Evolutionary conservation across 2,113 vertebrate genomes (phyloP).

Genomic region (Plectropomus leopardus): DNA sequence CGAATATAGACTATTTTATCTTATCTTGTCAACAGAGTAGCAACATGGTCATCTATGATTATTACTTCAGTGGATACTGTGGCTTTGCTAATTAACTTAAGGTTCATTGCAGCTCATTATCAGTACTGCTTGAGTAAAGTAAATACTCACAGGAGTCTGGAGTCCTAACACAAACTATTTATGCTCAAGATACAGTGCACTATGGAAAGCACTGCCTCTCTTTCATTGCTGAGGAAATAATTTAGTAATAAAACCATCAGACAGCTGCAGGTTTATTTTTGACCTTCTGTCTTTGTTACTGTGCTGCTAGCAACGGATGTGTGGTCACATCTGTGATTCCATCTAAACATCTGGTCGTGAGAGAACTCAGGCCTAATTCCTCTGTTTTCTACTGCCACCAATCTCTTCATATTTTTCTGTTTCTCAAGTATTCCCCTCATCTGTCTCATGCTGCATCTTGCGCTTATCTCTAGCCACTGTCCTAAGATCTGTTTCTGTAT

Average conservation of each 20-base stretch:
- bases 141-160: not conserved
- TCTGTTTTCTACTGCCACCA: not conserved
- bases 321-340: constrained; percentile 64
- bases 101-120: not conserved
- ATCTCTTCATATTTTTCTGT: constrained; percentile 3
- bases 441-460: not conserved
- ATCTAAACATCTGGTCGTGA: constrained; percentile 58
- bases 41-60: not conserved
- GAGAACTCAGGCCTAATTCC: constrained; percentile 2
- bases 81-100: not conserved
- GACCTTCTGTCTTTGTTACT: constrained; percentile 51
- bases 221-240: constrained; percentile 40
- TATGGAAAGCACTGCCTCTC: not conserved
- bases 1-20: no score
- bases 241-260: constrained; percentile 43
- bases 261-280: constrained; percentile 56
- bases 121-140: not conserved
- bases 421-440: not conserved
- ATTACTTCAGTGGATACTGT: not conserved
- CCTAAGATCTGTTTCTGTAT: not conserved
- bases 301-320: constrained; percentile 54
- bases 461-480: not conserved
- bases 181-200: not conserved
- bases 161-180: not conserved
- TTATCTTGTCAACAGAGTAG: not conserved